These are phyloP conservation scores for Polietes domitor DNA, from an alignment of 2,888 invertebrate genomes.

Conservation along the genomic window DNA sequence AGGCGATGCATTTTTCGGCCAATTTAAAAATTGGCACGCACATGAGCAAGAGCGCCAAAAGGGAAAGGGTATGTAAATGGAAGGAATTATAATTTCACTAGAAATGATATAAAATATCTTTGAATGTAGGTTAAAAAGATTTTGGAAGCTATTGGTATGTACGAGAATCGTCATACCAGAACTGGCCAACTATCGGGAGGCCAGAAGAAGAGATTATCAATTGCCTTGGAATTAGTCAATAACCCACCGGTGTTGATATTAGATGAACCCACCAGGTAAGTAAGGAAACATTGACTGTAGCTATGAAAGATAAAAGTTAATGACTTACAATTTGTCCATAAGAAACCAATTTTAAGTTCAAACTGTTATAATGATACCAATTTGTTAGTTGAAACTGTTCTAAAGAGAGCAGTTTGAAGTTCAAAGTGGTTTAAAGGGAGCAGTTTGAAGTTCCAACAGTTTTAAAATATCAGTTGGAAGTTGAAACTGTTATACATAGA, in stretches of 20 bases:
- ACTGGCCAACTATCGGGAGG: slow-evolving; percentile 92
- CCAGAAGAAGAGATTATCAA: slow-evolving; percentile 93
- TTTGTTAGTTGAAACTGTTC: too few species aligned
- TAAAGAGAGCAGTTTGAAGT: too few species aligned
- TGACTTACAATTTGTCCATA: too few species aligned
- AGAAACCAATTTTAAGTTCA: too few species aligned
- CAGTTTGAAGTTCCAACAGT: too few species aligned
- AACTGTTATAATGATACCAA: too few species aligned
- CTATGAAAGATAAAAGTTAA: too few species aligned
- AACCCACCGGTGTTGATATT: slow-evolving; percentile 96
- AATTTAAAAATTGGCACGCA: slow-evolving; percentile 90
- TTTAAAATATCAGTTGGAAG: too few species aligned
- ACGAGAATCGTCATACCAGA: slow-evolving; percentile 85
- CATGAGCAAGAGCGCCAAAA: slow-evolving; percentile 84
- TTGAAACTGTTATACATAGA: too few species aligned
- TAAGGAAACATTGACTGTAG: neutral
- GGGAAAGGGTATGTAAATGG: slow-evolving; percentile 83
- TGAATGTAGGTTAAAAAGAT: slow-evolving; percentile 88
- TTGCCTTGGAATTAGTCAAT: slow-evolving; percentile 94
- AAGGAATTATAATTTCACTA: too few species aligned
- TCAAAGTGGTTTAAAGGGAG: too few species aligned
- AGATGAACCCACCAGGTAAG: slow-evolving; percentile 96
- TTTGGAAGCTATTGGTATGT: slow-evolving; percentile 88
- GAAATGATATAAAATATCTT: slow-evolving; percentile 11
- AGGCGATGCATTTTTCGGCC: slow-evolving; percentile 93